Base-by-base conservation (phyloP, 2,797 vertebrate genomes). In the Pyrocephalus nanus region DNA sequence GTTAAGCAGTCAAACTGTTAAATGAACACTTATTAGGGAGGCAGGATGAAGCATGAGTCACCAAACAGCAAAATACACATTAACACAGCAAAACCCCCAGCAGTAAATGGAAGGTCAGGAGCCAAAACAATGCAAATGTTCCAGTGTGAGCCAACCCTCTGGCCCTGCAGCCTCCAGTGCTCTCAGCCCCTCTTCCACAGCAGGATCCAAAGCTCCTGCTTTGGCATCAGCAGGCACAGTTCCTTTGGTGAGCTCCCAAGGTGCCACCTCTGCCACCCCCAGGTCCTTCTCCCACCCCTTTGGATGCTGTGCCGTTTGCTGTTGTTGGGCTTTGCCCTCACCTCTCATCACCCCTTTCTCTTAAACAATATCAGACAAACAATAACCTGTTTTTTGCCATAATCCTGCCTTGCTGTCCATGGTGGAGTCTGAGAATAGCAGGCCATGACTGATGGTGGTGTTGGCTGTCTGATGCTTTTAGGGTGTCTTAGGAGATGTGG, bases 1-100 rank as follows among this genome's bases (percentile, higher is more conserved):
- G 87, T 85, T 85, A 42, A 94, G 83, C 90, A 91, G 93, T 71
- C 14, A 0, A 71, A 45, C 92, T 61, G 20, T 94, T 89, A 91
- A 92, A 95, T 53, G 88, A 94, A 95, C 45, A 6, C 88, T 84
- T 67, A 62, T 88, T 80, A 57, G 94, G 82, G 81, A 77, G 87
- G 47, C 36, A 51, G 11, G 25, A n/a, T 27, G 45, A 48, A 30
- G 67, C 1, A 15, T 57, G 90, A 91, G 88, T 94, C 79, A 47
- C 93, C 72, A 48, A 78, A 38, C 76, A 61, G 77, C 86, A 92
- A 67, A 73, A 88, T n/a, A 26, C 22, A 17, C 78, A 67, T 77
- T 62, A 82, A 40, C 80, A 11, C 27, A 38, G 91, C 61, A 26
- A 74, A 76, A 79, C 9, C 32, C 84, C 47, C 65, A 40, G 76